These are phyloP conservation scores for Columba livia DNA, from an alignment of 2,113 vertebrate genomes.

Conservation along the genomic window DNA sequence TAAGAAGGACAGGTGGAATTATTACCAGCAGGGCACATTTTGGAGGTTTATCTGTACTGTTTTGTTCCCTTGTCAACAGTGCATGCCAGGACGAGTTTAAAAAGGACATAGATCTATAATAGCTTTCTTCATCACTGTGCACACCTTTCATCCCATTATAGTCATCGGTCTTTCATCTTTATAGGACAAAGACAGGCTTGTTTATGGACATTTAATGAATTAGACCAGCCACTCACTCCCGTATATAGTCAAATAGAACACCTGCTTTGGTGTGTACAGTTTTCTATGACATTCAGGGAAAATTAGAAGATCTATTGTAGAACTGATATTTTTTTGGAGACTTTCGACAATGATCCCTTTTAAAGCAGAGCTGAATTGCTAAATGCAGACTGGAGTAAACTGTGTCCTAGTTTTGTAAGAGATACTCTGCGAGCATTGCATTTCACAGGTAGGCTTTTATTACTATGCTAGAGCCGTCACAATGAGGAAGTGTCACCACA, in stretches of 20 bases:
- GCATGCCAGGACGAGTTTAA: constrained; percentile 74
- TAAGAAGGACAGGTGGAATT: constrained; percentile 39
- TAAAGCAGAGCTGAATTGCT: constrained; percentile 47
- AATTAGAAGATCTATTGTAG: constrained; percentile 66
- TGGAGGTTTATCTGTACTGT: constrained; percentile 34
- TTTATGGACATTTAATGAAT: constrained; percentile 71
- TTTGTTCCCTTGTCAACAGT: constrained; percentile 65
- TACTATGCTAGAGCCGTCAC: constrained; percentile 39
- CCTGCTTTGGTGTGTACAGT: constrained; percentile 64
- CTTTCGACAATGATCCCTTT: constrained; percentile 48
- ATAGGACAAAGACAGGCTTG: constrained; percentile 78
- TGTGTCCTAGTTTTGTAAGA: constrained; percentile 54
- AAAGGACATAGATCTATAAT: constrained; percentile 69
- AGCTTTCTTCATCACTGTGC: constrained; percentile 70
- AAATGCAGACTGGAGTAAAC: constrained; percentile 49
- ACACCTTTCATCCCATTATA: constrained; percentile 78
- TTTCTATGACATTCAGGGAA: constrained; percentile 60
- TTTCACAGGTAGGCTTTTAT: constrained; percentile 64
- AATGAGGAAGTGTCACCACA: constrained; percentile 46
- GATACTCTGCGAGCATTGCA: constrained; percentile 36
- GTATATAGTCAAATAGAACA: constrained; percentile 37
- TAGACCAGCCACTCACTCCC: constrained; percentile 52
- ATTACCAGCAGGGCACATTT: constrained; percentile 14
- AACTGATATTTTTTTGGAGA: constrained; percentile 20
- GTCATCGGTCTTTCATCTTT: constrained; percentile 74